Conservation (phyloP, 1,140 invertebrate species). For the Teleogryllus occipitalis region DNA sequence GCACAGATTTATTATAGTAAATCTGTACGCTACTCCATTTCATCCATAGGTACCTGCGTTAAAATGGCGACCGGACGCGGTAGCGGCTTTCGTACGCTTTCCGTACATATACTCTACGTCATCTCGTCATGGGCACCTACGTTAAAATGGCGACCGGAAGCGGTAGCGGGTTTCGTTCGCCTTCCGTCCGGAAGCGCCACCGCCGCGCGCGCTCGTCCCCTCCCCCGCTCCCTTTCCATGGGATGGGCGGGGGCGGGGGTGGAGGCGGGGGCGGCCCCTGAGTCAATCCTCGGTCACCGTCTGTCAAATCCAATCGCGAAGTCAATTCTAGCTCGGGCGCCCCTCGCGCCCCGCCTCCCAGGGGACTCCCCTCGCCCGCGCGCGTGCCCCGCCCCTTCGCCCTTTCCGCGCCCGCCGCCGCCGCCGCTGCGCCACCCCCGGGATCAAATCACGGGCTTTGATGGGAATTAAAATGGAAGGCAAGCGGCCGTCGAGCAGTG, state of each 20-base stretch:
- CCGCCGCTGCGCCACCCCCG: background rate
- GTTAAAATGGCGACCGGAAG: too few relatives aligned
- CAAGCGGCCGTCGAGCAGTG: background rate
- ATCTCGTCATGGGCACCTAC: too few relatives aligned
- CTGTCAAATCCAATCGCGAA: conserved; percentile 24
- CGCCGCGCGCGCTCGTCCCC: too few relatives aligned
- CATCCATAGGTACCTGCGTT: too few relatives aligned
- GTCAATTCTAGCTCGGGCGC: conserved; percentile 15
- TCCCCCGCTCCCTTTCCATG: background rate
- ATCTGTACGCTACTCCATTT: too few relatives aligned
- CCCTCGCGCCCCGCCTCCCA: conserved; percentile 7
- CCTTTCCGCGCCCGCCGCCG: background rate
- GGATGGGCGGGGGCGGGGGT: too few relatives aligned
- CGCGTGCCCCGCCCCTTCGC: conserved; percentile 9
- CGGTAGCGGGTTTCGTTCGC: too few relatives aligned
- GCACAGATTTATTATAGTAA: too few relatives aligned
- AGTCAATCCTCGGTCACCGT: conserved; percentile 22
- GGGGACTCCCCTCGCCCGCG: conserved; percentile 11
- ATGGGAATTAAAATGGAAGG: conserved; percentile 21
- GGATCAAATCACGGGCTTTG: conserved; percentile 17
- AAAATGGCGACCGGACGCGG: too few relatives aligned
- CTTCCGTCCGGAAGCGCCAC: too few relatives aligned
- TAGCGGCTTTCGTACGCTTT: too few relatives aligned
- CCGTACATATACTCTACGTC: too few relatives aligned
- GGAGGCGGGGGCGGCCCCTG: conserved; percentile 11